Percentiles rank a stretch among this genome's conserved stretches.
These are phyloP conservation scores for Callitettix versicolor DNA, from an alignment of 1,140 invertebrate genomes.

Conservation along the genomic window DNA sequence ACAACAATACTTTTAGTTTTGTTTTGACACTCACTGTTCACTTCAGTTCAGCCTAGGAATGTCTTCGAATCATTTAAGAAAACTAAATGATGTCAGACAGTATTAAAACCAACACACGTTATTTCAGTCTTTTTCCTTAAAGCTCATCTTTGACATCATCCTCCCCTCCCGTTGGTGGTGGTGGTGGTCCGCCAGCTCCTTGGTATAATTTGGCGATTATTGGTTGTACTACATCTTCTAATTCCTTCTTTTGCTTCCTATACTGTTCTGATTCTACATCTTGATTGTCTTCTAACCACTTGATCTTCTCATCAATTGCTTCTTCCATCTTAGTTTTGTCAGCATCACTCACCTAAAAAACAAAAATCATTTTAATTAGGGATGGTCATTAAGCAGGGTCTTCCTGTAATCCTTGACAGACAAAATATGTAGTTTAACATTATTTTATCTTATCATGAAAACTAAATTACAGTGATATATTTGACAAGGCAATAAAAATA, in stretches of 20 bases:
- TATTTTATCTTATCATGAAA: background rate
- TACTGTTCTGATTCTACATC: slow-evolving; percentile 90
- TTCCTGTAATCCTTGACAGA: background rate
- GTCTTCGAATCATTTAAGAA: too few species aligned
- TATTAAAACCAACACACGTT: too few species aligned
- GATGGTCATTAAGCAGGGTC: background rate
- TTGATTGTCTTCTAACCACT: slow-evolving; percentile 94
- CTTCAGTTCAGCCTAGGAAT: too few species aligned
- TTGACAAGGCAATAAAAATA: too few species aligned
- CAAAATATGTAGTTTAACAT: too few species aligned
- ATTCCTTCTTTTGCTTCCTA: slow-evolving; percentile 93
- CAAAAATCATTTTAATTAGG: slow-evolving; percentile 7
- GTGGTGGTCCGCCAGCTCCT: slow-evolving; percentile 62
- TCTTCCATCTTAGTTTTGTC: slow-evolving; percentile 95
- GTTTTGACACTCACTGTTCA: too few species aligned
- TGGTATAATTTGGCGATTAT: slow-evolving; percentile 97
- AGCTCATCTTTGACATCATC: slow-evolving; percentile 79
- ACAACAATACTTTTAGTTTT: too few species aligned
- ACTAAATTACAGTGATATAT: too few species aligned
- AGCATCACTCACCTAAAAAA: slow-evolving; percentile 54
- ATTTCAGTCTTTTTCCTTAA: slow-evolving; percentile 39
- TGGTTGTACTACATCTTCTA: slow-evolving; percentile 91
- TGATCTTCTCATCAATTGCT: slow-evolving; percentile 92
- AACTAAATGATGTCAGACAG: too few species aligned
- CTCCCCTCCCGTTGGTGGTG: slow-evolving; percentile 45